Base-by-base conservation (phyloP, 2,888 invertebrate genomes). In the Danaus chrysippus region DNA sequence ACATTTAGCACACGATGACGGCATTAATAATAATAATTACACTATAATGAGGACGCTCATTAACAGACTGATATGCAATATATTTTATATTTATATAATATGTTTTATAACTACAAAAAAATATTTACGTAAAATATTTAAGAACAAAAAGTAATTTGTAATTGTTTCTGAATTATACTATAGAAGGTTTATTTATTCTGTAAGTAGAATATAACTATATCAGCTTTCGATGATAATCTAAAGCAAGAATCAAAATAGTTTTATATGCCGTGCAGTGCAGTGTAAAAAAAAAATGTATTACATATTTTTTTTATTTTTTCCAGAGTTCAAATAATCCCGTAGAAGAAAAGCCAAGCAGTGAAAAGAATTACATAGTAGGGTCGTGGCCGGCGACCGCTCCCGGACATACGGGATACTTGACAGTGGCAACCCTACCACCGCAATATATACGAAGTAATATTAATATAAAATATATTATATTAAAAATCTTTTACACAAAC, bases 351-450 rank as follows among this genome's bases (percentile, higher is more conserved):
- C 87, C 87, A 0, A 85, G 72, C 66, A 82, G 91, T 17, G 92
- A 92, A 52, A 92, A 91, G 46, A 93, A 92, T 76, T 92, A 93
- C 73, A 84, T 94, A 41, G 94, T 95, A 11, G 94, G 94, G 1
- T 84, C 94, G 3, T 94, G 96, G 74, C 95, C 96, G 9, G 78
- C 91, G 65, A 92, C 93, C 70, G 93, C 95, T 76, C 96, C 98
- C 0, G 99, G 99, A 0, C 99, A 99, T 85, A 99, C 99, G 9
- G 99, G 99, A 3, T 99, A 96, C 87, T 92, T 99, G 68, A 99
- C 99, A 13, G 96, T 98, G 78, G 98, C 98, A 5, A 96, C 98
- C 0, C 87, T 98, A 58, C 96, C 96, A 10, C 95, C 96, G 0
- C 65, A 84, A 10, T 93, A 81, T 64, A 91, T 90, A 77, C 90